Percentiles rank a stretch among this genome's conserved stretches.
Evolutionary conservation across 2,113 vertebrate genomes (phyloP).

Genomic region (Chunga burmeisteri): DNA sequence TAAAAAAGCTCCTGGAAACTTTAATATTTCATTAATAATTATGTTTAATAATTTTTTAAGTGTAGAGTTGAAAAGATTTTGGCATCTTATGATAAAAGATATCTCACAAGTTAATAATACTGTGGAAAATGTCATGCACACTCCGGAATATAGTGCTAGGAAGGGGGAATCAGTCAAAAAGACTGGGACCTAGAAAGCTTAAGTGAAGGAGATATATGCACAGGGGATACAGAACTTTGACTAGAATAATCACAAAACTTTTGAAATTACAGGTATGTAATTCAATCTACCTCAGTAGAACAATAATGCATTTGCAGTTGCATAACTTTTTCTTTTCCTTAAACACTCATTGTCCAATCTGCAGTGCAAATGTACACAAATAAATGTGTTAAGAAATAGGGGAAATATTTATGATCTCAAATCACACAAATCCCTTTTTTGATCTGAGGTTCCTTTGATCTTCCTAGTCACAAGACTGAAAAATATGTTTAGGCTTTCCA

Average conservation of each 20-base stretch:
- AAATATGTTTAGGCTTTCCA: neutral
- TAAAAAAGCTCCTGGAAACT: neutral
- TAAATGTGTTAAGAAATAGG: neutral
- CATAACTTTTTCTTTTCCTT: neutral
- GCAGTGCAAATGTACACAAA: neutral
- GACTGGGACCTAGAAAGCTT: neutral
- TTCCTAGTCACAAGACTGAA: neutral
- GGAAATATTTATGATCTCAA: neutral
- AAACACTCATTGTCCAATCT: neutral
- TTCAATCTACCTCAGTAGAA: neutral
- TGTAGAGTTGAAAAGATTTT: neutral
- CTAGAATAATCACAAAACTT: neutral
- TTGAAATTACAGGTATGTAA: neutral
- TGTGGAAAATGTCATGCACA: neutral
- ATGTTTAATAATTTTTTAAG: neutral
- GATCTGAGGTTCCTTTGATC: neutral
- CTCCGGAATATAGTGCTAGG: neutral
- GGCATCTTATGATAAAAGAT: neutral
- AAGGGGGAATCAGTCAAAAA: neutral
- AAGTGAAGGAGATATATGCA: neutral
- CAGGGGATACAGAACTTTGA: neutral
- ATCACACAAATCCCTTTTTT: neutral
- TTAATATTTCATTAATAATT: neutral
- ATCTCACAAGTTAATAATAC: neutral
- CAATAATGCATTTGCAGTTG: neutral